Base-by-base conservation (phyloP, 2,888 invertebrate genomes). In the Piscicola geometra region DNA sequence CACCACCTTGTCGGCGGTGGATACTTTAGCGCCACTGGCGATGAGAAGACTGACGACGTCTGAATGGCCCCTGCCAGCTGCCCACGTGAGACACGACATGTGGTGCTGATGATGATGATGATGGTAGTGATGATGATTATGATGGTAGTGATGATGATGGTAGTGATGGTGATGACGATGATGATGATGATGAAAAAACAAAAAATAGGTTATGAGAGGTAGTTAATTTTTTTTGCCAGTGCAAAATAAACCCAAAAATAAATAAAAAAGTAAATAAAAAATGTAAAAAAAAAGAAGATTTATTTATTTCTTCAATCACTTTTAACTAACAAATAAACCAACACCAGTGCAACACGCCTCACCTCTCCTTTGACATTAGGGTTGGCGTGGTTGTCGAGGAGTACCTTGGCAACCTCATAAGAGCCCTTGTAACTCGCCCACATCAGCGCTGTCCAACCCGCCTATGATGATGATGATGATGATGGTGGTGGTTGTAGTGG, bases 371-470 rank as follows among this genome's bases (percentile, higher is more conserved):
- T 94, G 30, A 94, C 91, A 87, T 96, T 96, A 9, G 94, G 90
- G 84, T 97, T 94, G 76, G 97, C 96, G 75, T 93, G 94, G 79
- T 92, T 90, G 75, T 89, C 89, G 75, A 98, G 88, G 77, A 98
- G 88, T 79, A 91, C 89, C 47, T 81, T 80, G 3, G 82, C 94
- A 78, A 92, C 89, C 52, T 91, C 86, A 18, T 83, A 81, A 56
- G 86, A 85, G 9, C 93, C 96, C 85, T 96, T 94, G 87, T 99
- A 99, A 12, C 93, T 90, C 0, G 95, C 93, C 98, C 98, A 99
- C 92, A 98, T 94, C 75, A 99, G 88, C 0, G 97, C 90, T 1
- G 95, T 92, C 98, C 98, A 99, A 52, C 94, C 94, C 80, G 95
- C 95, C 94, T 94, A 80, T 15, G 79, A 79, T 12, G 78, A 76